phyloP scores from a whole-genome alignment of 2,888 invertebrate genomes.

The Panzeria rudis region DNA sequence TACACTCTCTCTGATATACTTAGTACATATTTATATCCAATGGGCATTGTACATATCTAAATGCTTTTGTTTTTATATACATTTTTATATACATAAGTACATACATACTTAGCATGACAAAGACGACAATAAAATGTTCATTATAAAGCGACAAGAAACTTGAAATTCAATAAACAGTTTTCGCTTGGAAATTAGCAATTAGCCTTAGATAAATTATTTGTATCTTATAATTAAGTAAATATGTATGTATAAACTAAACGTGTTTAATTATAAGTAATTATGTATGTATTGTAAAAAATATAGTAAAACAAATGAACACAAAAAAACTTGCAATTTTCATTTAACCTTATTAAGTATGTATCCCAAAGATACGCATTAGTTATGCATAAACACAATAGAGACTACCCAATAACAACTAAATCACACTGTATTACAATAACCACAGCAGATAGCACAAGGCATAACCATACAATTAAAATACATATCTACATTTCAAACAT shows the following conservation, averaged over 20 bases:
- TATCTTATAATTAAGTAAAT: slow-evolving; percentile 3
- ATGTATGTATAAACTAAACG: slow-evolving; percentile 3
- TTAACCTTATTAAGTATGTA: slow-evolving; percentile 73
- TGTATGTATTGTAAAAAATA: background rate
- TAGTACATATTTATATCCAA: background rate
- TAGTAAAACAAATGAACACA: slow-evolving; percentile 3
- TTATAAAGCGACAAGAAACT: slow-evolving; percentile 42
- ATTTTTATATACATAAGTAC: background rate
- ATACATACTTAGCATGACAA: slow-evolving; percentile 18
- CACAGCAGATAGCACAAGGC: slow-evolving; percentile 58
- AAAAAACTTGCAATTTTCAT: slow-evolving; percentile 68
- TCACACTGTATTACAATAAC: slow-evolving; percentile 58
- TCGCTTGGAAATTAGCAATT: slow-evolving; percentile 25
- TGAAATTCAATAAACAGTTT: slow-evolving; percentile 37
- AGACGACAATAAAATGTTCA: slow-evolving; percentile 36
- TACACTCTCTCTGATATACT: background rate
- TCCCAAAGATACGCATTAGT: slow-evolving; percentile 68
- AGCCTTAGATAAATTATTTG: background rate
- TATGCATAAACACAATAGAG: slow-evolving; percentile 57
- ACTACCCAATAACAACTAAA: slow-evolving; percentile 34
- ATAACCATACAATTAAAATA: slow-evolving; percentile 59
- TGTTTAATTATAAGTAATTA: slow-evolving; percentile 42
- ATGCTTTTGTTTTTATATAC: background rate
- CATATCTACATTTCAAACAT: slow-evolving; percentile 6
- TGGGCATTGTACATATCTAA: background rate